These are phyloP conservation scores for Anolis carolinensis DNA, from an alignment of 2,113 vertebrate genomes.

Conservation along the genomic window DNA sequence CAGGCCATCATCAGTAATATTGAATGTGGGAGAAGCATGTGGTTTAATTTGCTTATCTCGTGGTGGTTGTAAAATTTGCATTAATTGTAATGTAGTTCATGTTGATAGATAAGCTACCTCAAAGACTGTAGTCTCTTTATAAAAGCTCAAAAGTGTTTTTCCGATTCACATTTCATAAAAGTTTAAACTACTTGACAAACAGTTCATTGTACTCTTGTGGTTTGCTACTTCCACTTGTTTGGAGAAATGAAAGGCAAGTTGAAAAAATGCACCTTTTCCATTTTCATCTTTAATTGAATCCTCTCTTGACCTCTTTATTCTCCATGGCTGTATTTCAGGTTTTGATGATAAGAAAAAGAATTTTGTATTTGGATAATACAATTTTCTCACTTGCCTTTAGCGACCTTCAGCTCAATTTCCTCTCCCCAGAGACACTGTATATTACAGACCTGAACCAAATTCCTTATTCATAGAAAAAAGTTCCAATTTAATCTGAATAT, in stretches of 20 bases:
- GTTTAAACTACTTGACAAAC: slow-evolving; percentile 57
- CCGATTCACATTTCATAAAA: slow-evolving; percentile 26
- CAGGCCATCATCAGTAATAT: neutral
- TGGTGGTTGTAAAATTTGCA: neutral
- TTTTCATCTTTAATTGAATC: slow-evolving; percentile 79
- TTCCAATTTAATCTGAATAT: slow-evolving; percentile 82
- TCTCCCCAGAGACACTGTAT: slow-evolving; percentile 74
- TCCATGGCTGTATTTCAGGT: slow-evolving; percentile 71
- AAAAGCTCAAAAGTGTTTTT: slow-evolving; percentile 36
- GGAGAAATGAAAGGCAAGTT: slow-evolving; percentile 69
- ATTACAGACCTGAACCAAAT: slow-evolving; percentile 77
- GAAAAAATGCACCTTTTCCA: slow-evolving; percentile 74
- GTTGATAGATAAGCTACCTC: slow-evolving; percentile 19
- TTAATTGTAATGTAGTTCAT: neutral
- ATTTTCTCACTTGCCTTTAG: slow-evolving; percentile 79
- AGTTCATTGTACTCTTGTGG: slow-evolving; percentile 57
- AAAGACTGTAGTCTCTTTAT: slow-evolving; percentile 32
- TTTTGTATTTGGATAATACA: slow-evolving; percentile 80
- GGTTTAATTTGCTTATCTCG: neutral
- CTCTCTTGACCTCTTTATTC: slow-evolving; percentile 72
- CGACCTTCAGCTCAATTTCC: slow-evolving; percentile 82
- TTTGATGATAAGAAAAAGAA: slow-evolving; percentile 78
- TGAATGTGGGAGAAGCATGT: neutral
- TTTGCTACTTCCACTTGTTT: slow-evolving; percentile 69
- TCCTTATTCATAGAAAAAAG: slow-evolving; percentile 79